A percentile compares a stretch with the other conserved stretches of the same genome.
phyloP scores from a whole-genome alignment of 2,113 vertebrate species.

The Stictonetta naevosa region DNA sequence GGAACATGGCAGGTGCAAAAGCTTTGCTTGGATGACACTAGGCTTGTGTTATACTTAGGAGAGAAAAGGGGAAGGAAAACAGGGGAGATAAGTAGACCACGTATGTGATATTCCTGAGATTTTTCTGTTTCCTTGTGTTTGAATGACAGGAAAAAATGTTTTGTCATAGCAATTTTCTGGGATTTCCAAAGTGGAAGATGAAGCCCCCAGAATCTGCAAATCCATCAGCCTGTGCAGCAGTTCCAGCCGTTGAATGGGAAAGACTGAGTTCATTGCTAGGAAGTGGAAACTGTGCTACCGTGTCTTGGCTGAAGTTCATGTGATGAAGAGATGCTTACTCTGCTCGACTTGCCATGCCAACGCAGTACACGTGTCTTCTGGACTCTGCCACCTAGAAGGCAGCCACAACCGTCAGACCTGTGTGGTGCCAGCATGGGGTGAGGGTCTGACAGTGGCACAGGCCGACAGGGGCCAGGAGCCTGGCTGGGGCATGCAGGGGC shows the following conservation, averaged over 20 bases:
- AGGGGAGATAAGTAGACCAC: background rate
- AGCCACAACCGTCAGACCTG: background rate
- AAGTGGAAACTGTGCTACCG: conserved; percentile 29
- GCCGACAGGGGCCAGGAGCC: background rate
- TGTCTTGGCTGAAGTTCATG: background rate
- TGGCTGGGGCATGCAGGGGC: rapidly evolving
- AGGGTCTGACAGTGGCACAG: background rate
- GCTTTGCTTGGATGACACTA: background rate
- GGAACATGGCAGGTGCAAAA: background rate
- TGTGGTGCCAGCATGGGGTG: rapidly evolving
- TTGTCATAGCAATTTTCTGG: background rate
- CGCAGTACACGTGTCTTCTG: background rate
- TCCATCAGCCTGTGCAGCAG: background rate
- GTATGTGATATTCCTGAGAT: background rate
- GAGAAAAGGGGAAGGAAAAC: background rate
- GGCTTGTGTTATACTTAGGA: background rate
- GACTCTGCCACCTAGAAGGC: background rate
- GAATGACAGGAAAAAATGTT: background rate
- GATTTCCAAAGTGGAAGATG: background rate
- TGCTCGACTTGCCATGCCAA: background rate
- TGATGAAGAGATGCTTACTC: background rate
- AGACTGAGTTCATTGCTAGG: background rate
- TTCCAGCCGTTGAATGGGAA: background rate
- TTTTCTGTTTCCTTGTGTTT: background rate
- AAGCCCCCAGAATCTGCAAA: background rate